Conservation (phyloP, 2,113 vertebrate species). For the Oenanthe oenanthe region DNA sequence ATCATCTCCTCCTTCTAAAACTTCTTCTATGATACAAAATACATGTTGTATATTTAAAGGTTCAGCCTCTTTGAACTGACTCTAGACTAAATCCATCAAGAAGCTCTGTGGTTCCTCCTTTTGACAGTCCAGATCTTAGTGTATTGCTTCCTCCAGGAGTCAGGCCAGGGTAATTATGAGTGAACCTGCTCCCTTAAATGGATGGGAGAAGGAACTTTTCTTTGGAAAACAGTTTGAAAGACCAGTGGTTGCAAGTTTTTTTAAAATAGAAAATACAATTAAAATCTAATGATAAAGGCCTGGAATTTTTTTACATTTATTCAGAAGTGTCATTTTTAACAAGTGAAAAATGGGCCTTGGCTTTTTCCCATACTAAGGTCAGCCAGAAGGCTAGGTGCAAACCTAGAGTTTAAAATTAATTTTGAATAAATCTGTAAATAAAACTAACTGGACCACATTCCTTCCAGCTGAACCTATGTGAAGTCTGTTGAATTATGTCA, state of each 20-base stretch:
- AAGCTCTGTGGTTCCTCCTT: neutral
- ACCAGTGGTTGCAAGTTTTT: neutral
- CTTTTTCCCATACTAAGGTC: neutral
- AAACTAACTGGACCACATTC: neutral
- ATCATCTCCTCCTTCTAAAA: neutral
- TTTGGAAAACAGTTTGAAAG: neutral
- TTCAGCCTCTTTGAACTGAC: neutral
- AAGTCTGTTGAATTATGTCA: constrained; percentile 3
- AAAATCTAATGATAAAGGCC: neutral
- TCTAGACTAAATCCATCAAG: neutral
- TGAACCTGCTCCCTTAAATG: neutral
- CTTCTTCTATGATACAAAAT: neutral
- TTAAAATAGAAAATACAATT: neutral
- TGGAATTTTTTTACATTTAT: neutral
- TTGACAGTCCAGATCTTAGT: neutral
- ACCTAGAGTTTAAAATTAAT: neutral
- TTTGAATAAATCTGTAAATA: constrained; percentile 11
- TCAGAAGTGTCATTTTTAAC: neutral
- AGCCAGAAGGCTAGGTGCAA: neutral
- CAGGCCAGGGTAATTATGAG: neutral
- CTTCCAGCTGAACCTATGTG: neutral
- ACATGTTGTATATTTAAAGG: neutral
- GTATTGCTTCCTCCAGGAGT: neutral
- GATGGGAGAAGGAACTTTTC: neutral
- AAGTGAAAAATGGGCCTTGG: neutral